Evolutionary conservation across 2,888 invertebrate species (phyloP).

Genomic region (Melipona bicolor): DNA sequence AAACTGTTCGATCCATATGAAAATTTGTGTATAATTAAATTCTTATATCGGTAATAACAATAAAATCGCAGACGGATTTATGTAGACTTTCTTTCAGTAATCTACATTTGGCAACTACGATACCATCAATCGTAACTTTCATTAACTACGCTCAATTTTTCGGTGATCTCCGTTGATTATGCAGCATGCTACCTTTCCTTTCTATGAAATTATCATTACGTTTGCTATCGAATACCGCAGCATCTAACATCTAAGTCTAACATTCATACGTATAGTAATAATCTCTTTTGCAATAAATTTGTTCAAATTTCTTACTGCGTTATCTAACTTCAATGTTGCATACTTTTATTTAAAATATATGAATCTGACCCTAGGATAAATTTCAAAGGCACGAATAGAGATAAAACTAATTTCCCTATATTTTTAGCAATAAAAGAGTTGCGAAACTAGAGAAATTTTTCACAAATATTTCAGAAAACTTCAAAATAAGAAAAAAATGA

Average conservation of each 20-base stretch:
- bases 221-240: background rate
- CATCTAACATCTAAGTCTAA: background rate
- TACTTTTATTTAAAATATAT: conserved; percentile 29
- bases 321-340: conserved; percentile 16
- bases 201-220: conserved; percentile 10
- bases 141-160: conserved; percentile 65
- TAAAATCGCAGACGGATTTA: conserved; percentile 73
- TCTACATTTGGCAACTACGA: conserved; percentile 65
- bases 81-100: conserved; percentile 67
- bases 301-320: background rate
- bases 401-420: conserved; percentile 32
- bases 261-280: background rate
- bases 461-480: background rate
- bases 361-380: conserved; percentile 2
- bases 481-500: background rate
- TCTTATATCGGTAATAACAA: conserved; percentile 75
- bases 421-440: background rate
- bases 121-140: conserved; percentile 71
- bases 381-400: background rate
- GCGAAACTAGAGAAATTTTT: background rate
- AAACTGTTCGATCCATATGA: conserved; percentile 60
- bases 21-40: conserved; percentile 70
- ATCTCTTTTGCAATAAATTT: background rate
- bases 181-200: conserved; percentile 62
- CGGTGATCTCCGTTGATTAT: conserved; percentile 56